A percentile compares a stretch with the other conserved stretches of the same genome.
These are phyloP conservation scores for Phrynocephalus forsythii DNA, from an alignment of 2,797 vertebrate species.

Conservation along the genomic window DNA sequence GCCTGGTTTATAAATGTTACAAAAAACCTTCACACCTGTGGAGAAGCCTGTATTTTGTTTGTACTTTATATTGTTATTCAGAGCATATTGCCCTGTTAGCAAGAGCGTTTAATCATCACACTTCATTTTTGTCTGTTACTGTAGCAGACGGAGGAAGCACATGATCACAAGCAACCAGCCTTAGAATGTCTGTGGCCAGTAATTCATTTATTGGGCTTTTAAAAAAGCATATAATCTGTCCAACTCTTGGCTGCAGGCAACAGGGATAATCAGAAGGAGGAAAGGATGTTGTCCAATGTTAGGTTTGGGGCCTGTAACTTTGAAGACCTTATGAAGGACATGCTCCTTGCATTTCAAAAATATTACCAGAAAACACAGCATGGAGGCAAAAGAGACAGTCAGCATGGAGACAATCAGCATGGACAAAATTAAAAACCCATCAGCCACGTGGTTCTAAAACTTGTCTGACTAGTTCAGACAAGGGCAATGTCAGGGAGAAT, in stretches of 20 bases:
- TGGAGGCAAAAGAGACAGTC: neutral
- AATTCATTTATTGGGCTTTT: conserved; percentile 5
- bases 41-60: neutral
- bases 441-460: conserved; percentile 7
- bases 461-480: conserved; percentile 13
- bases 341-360: neutral
- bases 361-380: neutral
- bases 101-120: neutral
- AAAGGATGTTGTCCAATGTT: neutral
- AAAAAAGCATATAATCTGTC: neutral
- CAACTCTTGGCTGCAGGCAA: neutral
- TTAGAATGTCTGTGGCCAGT: neutral
- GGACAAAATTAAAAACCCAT: neutral
- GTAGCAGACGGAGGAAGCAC: neutral
- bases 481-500: neutral
- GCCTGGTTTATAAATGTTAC: neutral
- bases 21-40: neutral
- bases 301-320: neutral
- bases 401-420: neutral
- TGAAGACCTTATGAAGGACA: neutral
- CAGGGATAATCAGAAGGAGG: neutral
- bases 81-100: too few species aligned
- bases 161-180: neutral
- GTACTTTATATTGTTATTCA: neutral
- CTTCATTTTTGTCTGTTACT: neutral